Percentiles rank a stretch among this genome's conserved stretches.
Evolutionary conservation across 1,140 invertebrate genomes (phyloP).

Genomic region (Calycopis cecrops): DNA sequence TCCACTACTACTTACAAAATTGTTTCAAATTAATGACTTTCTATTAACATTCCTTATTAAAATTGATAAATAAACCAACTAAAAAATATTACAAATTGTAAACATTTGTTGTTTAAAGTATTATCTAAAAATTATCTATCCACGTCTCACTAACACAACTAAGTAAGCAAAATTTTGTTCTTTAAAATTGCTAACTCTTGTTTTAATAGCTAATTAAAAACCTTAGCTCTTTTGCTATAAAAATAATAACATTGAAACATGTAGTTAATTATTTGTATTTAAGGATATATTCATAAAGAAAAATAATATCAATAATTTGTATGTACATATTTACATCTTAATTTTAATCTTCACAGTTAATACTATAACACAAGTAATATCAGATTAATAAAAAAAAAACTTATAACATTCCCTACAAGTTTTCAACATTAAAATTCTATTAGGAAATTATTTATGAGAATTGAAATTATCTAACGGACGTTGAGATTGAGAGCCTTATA

Average conservation of each 20-base stretch:
- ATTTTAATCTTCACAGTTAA: constrained; percentile 46
- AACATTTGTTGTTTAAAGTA: constrained; percentile 13
- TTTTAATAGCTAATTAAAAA: no score
- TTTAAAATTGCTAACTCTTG: background rate
- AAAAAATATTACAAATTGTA: constrained; percentile 10
- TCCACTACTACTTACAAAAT: constrained; percentile 6
- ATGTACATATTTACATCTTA: constrained; percentile 73
- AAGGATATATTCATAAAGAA: constrained; percentile 16
- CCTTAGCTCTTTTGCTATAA: background rate
- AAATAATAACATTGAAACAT: constrained; percentile 19
- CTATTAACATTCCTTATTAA: constrained; percentile 5
- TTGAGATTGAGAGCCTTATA: constrained; percentile 24
- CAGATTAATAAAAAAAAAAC: constrained; percentile 29
- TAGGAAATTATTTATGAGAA: constrained; percentile 26
- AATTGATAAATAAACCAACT: constrained; percentile 2
- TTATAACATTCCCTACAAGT: constrained; percentile 25
- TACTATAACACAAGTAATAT: constrained; percentile 35
- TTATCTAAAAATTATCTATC: constrained; percentile 7
- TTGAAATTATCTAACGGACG: constrained; percentile 40
- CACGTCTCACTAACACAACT: constrained; percentile 10
- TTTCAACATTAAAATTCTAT: constrained; percentile 19
- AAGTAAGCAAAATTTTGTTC: constrained; percentile 2
- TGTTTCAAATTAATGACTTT: constrained; percentile 8
- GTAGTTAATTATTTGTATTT: background rate
- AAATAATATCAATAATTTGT: constrained; percentile 45